Conservation (phyloP, 2,797 vertebrate genomes). For the Trachurus trachurus region DNA sequence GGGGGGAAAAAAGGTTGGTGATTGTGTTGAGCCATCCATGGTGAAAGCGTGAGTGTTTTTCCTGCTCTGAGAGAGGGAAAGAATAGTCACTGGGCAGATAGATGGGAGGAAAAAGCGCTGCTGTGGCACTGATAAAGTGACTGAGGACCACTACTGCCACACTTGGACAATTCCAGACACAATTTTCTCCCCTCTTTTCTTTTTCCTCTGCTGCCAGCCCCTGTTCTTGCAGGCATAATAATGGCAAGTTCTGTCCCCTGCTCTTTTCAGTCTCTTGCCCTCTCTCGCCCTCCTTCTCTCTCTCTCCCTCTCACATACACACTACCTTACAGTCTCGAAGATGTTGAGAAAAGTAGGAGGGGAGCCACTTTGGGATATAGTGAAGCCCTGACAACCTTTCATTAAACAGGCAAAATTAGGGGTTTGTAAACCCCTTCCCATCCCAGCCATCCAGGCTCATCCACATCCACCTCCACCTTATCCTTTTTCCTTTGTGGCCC, state of each 20-base stretch:
- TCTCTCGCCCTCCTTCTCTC: slow-evolving; percentile 15
- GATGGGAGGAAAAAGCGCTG: slow-evolving; percentile 78
- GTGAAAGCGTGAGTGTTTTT: slow-evolving; percentile 73
- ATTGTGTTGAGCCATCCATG: slow-evolving; percentile 76
- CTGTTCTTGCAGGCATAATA: slow-evolving; percentile 78
- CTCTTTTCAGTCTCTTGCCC: slow-evolving; percentile 8
- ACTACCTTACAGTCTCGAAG: slow-evolving; percentile 41
- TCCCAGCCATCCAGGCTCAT: slow-evolving; percentile 33
- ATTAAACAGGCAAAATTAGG: slow-evolving; percentile 83
- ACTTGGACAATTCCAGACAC: slow-evolving; percentile 83
- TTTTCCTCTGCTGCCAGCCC: slow-evolving; percentile 75
- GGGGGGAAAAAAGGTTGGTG: slow-evolving; percentile 30
- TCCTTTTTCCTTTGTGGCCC: slow-evolving; percentile 33
- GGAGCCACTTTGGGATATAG: slow-evolving; percentile 69
- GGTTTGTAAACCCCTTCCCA: slow-evolving; percentile 65
- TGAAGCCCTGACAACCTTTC: slow-evolving; percentile 80
- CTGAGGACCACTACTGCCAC: slow-evolving; percentile 81
- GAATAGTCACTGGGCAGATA: slow-evolving; percentile 76
- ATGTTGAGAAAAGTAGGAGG: slow-evolving; percentile 65
- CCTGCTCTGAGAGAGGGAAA: slow-evolving; percentile 66
- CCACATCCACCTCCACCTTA: slow-evolving; percentile 47
- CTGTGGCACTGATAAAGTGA: slow-evolving; percentile 87
- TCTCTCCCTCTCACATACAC: slow-evolving; percentile 25
- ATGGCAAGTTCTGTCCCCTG: slow-evolving; percentile 74
- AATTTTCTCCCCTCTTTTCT: slow-evolving; percentile 82